Base-by-base conservation (phyloP, 2,888 invertebrate species). In the Eutolmus rufibarbis region DNA sequence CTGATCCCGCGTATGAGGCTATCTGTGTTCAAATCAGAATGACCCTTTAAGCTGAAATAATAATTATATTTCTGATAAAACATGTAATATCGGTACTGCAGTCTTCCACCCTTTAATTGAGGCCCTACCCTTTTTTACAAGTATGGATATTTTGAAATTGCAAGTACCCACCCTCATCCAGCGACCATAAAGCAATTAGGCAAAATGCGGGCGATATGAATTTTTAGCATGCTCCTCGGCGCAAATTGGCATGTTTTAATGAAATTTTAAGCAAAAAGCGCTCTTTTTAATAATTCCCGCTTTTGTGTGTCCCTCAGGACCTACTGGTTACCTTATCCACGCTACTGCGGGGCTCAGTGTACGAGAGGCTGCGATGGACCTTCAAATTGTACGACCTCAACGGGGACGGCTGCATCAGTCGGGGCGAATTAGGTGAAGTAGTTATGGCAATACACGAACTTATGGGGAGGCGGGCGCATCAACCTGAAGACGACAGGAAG, bases 341-440 rank as follows among this genome's bases (percentile, higher is more conserved):
- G 0, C 93, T 99, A 82, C 95, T 98, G 84, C 95, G 98, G 9
- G 99, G 99, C 5, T 97, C 97, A 0, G 96, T 98, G 31, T 97
- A 98, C 92, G 99, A 99, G 93, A 96, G 98, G 89, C 94, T 99
- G 77, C 95, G 97, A 91, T 99, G 99, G 98, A 98, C 98, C 19
- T 99, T 99, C 94, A 96, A 97, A 90, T 93, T 99, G 87, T 99
- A 99, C 93, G 99, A 99, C 93, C 96, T 98, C 89, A 98, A 99
- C 91, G 98, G 97, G 0, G 98, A 99, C 92, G 99, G 99, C 0
- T 97, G 97, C 91, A 98, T 99, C 91, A 98, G 98, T 85, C 95
- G 97, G 89, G 94, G 96, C 90, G 98, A 99, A 93, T 94, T 99
- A 90, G 95, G 96, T 3, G 97, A 98, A 93, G 97, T 97, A 88